Conservation (phyloP, 2,888 invertebrate species). For the Plebejus anna region DNA sequence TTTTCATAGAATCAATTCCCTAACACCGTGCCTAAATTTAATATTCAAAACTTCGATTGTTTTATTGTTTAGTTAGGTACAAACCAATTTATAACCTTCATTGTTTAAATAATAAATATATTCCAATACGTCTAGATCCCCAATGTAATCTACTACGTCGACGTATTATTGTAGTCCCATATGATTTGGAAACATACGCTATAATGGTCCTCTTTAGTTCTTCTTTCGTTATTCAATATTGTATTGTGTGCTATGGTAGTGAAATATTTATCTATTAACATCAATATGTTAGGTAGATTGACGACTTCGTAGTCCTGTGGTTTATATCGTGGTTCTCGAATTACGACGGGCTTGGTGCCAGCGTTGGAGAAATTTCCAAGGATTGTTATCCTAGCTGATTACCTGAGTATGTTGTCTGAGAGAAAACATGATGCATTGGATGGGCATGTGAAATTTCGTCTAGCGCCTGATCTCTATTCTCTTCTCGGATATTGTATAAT, state of each 20-base stretch:
- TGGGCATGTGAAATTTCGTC: too few relatives aligned
- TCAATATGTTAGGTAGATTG: neutral
- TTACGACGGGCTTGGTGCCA: too few relatives aligned
- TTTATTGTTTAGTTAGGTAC: neutral
- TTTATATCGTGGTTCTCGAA: neutral
- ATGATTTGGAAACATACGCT: conserved; percentile 1
- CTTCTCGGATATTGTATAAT: too few relatives aligned
- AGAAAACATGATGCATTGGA: too few relatives aligned
- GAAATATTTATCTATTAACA: neutral
- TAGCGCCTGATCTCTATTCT: too few relatives aligned
- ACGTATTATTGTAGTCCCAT: conserved; percentile 13
- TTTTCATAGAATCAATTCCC: too few relatives aligned
- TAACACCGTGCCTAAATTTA: neutral
- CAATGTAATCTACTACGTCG: neutral
- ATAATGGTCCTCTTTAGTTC: neutral
- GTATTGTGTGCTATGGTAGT: neutral
- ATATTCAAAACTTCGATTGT: neutral
- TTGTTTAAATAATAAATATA: neutral
- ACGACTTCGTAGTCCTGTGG: neutral
- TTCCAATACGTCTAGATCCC: conserved; percentile 19
- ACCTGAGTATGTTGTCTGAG: too few relatives aligned
- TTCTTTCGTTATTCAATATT: conserved; percentile 16
- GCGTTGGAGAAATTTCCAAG: too few relatives aligned
- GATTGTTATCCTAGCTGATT: too few relatives aligned
- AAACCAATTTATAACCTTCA: neutral